Evolutionary conservation across 2,888 invertebrate genomes (phyloP), one percentile per base, ranked within the genome.

Genomic region (Standfussiana lucernea): DNA sequence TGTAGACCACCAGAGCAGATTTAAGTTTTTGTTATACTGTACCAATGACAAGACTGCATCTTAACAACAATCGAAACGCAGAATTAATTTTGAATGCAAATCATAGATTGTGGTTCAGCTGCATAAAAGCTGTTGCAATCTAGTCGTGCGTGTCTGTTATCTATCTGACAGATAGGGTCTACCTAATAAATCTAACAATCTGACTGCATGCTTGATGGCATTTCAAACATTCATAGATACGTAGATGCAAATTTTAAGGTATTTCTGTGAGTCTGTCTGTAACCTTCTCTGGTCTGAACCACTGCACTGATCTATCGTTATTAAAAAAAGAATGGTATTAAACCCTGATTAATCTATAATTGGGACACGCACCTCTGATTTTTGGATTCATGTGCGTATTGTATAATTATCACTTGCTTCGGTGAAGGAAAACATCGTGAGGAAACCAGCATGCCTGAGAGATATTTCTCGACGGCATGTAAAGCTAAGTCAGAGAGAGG

Each of bases 131-230:
- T 70, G 24, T 28, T 59, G n/a, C n/a, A 47, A 59, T 40, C 32
- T 59, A 50, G 10, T 76, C 69, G 69, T 72, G 72, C 72, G 40
- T 69, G 37, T n/a, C 3, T 47, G 59, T 68, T 76, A 59, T 79
- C 68, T 77, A 15, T 47, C 40, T 24, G 79, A 59, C n/a, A 40
- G 47, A 69, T 47, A 79, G 2, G 1, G 6, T 40, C 37, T 32
- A 35, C 59, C 18, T 47, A 35, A 68, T 78, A 78, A 68, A 76
- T 76, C 45, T 56, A 8, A 45, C 45, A 56, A 40, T 8, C 32
- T 47, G 32, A 56, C 32, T 40, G 4, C 45, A 15, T 10, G 37
- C 18, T 56, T 7, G 28, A 18, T 56, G n/a, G 53, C 6, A 28
- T 56, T 42, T 32, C 7, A 47, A 47, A 37, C 18, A 47, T 24